phyloP scores from a whole-genome alignment of 2,888 invertebrate species.

The Anoncus sp. region DNA sequence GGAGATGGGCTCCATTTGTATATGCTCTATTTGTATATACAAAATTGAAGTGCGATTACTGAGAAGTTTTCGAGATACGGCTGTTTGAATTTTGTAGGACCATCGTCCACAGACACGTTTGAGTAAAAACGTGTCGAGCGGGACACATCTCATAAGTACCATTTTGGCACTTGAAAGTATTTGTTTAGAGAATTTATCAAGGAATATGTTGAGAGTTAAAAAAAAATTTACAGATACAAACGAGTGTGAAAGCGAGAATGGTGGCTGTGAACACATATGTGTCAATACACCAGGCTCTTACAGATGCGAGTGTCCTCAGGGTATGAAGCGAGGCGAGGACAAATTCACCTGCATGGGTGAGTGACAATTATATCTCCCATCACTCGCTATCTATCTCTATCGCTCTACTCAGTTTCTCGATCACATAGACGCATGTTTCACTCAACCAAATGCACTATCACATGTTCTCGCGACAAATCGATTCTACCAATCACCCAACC shows the following conservation, averaged over 20 bases:
- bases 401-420: constrained; percentile 23
- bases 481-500: constrained; percentile 44
- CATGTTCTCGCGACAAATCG: constrained; percentile 43
- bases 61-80: too few relatives aligned
- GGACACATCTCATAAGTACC: too few relatives aligned
- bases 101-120: too few relatives aligned
- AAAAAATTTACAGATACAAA: constrained; percentile 71
- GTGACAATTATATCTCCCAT: constrained; percentile 46
- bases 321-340: constrained; percentile 76
- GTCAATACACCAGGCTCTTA: constrained; percentile 88
- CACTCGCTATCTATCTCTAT: constrained; percentile 2
- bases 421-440: constrained; percentile 51
- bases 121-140: too few relatives aligned
- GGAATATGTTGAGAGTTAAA: too few relatives aligned
- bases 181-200: too few relatives aligned
- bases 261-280: constrained; percentile 84
- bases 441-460: constrained; percentile 39
- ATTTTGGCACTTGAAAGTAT: too few relatives aligned
- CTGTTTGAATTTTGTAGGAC: too few relatives aligned
- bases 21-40: too few relatives aligned
- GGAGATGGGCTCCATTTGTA: too few relatives aligned
- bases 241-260: constrained; percentile 76
- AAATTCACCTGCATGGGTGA: constrained; percentile 77
- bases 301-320: constrained; percentile 81
- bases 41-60: too few relatives aligned